Conservation (phyloP, 2,888 invertebrate species). For the Leptopterna dolabrata region DNA sequence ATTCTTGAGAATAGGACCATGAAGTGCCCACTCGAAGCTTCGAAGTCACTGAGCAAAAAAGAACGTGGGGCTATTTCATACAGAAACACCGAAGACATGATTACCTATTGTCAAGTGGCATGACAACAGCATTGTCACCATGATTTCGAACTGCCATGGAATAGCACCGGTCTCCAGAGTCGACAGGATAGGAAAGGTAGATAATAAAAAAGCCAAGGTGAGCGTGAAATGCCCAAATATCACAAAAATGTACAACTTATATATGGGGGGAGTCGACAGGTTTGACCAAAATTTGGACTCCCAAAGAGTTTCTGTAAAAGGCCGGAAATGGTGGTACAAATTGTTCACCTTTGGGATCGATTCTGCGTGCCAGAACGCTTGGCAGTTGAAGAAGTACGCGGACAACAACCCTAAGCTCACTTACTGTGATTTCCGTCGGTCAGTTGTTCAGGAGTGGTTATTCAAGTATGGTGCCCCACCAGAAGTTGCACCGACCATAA, state of each 20-base stretch:
- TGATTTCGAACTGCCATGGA: conserved; percentile 28
- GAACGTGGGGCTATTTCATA: conserved; percentile 8
- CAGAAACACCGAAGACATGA: neutral
- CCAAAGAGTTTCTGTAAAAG: neutral
- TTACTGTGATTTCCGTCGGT: neutral
- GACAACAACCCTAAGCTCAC: neutral
- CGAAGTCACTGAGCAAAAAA: conserved; percentile 37
- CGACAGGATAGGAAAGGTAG: conserved; percentile 28
- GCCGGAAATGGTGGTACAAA: conserved; percentile 36
- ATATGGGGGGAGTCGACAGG: conserved; percentile 46
- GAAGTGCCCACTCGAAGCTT: conserved; percentile 19
- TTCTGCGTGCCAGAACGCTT: conserved; percentile 33
- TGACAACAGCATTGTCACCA: conserved; percentile 34
- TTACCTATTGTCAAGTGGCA: conserved; percentile 29
- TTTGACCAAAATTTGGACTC: conserved; percentile 21
- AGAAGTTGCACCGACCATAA: too few species aligned
- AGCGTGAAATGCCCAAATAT: neutral
- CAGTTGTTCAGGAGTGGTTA: neutral
- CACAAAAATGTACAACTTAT: conserved; percentile 20
- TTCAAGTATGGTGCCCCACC: too few species aligned
- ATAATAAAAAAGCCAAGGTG: conserved; percentile 18
- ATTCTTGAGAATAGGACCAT: conserved; percentile 7
- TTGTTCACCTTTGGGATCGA: conserved; percentile 29
- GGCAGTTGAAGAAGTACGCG: neutral
- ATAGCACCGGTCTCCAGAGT: conserved; percentile 8